Evolutionary conservation across 2,888 invertebrate species (phyloP), one percentile per base, ranked within the genome.

Genomic region (Drosophila lutescens): DNA sequence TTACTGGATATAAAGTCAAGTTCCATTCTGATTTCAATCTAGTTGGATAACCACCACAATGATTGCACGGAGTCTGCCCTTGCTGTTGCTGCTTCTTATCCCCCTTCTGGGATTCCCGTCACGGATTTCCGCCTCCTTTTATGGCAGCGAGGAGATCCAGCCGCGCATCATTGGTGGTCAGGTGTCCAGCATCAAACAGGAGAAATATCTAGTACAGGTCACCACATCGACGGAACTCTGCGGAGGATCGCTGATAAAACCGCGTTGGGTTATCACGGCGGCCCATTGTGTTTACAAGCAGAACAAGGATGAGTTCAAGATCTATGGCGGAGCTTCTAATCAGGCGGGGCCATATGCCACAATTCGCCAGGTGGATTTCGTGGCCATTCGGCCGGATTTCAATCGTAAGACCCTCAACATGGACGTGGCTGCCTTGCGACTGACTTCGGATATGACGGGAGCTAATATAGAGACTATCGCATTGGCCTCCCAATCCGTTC

Each of bases 251-350:
- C 56, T 89, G 46, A 59, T 84, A 15, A 77, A 73, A 10, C 30
- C 69, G 0, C 78, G 77, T 1, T 90, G 89, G 85, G 83, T 90
- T 2, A 68, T 90, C 1, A 81, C 88, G 1, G 90, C 90, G 1
- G 89, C 82, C 0, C 90, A 90, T 40, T 90, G 90, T 38, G 74
- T 86, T 1, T 15, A 70, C 1, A 47, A 49, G 6, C 62, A 61
- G 15, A 63, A 40, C 4, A 54, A 58, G 8, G 61, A 12, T 12
- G 57, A 69, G 20, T 60, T 78, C 60, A 66, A 55, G 38, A 69
- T 88, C 15, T 72, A 76, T 53, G 89, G 77, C 2, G 86, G 86
- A 2, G 77, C 85, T 7, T 79, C 80, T 0, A 30, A 69, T 10
- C 71, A 88, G 36, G 65, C 38, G 12, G 73, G 69, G 4, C 50